Base-by-base conservation (phyloP, 2,888 invertebrate genomes). In the Synanthedon formicaeformis region DNA sequence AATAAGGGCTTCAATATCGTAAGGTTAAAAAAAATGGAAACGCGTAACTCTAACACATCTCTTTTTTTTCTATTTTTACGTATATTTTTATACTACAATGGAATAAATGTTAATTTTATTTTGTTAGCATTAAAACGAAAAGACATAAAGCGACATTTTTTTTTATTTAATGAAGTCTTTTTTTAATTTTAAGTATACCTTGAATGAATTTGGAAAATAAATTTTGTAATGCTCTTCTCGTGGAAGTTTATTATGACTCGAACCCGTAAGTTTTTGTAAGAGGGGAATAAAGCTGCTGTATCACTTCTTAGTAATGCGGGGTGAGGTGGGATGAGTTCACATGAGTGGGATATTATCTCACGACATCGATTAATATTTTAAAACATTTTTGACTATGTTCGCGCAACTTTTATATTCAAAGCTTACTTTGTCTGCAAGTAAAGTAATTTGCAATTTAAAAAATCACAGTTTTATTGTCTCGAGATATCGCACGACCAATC, bases 51-150 rank as follows among this genome's bases (percentile, higher is more conserved):
- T 69, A 64, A 62, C 66, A 69, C 67, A 66, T 66, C 74, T 63
- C 65, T 70, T 34, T 34, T 23, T 80, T 81, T 82, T 81, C 80
- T 81, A 83, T 81, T 80, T 80, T 82, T 83, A 84, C 78, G 79
- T 84, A 85, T 87, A 84, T 86, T 85, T 86, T 85, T 86, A 84
- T 86, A 86, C 83, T 84, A 79, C 77, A 65, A 81, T 80, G 80
- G 75, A 84, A 85, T 86, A 83, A 81, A 82, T 83, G 81, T 82
- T 84, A 84, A 81, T 84, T 84, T 83, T 79, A 85, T 81, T 86
- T 81, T 86, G 83, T 87, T 87, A 87, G 86, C 84, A 86, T 86
- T 85, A 86, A 86, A 87, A 81, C 78, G 68, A 85, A 85, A 86
- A 86, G 85, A 87, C 85, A 86, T 83, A 78, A 78, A 49, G 18